These are phyloP conservation scores for Sciaenops ocellatus DNA, from an alignment of 2,797 vertebrate genomes.

Conservation along the genomic window DNA sequence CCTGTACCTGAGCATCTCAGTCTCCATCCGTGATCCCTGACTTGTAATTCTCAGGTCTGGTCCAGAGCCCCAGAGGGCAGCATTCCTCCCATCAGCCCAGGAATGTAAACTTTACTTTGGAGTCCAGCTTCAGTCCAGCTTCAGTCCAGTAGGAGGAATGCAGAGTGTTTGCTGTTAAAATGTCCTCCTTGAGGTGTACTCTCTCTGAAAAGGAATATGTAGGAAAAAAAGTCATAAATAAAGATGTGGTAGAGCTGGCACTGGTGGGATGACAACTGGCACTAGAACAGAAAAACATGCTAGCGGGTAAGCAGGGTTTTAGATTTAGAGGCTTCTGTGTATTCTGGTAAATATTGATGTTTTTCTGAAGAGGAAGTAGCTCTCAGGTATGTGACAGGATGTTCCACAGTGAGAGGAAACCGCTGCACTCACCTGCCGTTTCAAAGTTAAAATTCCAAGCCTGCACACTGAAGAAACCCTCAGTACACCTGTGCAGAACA, in stretches of 20 bases:
- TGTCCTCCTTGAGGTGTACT: constrained; percentile 68
- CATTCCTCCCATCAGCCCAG: constrained; percentile 69
- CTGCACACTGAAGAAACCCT: constrained; percentile 25
- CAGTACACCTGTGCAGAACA: constrained; percentile 44
- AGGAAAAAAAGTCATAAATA: constrained; percentile 77
- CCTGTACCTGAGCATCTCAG: constrained; percentile 30
- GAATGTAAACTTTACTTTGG: constrained; percentile 89
- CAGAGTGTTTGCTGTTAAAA: constrained; percentile 71
- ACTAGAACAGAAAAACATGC: constrained; percentile 69
- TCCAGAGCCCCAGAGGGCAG: constrained; percentile 63
- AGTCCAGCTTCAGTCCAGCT: constrained; percentile 51
- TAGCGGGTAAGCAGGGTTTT: constrained; percentile 30
- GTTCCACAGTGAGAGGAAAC: constrained; percentile 67
- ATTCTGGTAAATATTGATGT: constrained; percentile 84
- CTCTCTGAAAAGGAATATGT: constrained; percentile 73
- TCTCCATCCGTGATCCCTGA: constrained; percentile 28
- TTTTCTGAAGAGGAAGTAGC: constrained; percentile 79
- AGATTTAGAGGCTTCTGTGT: constrained; percentile 65
- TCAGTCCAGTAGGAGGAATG: constrained; percentile 67
- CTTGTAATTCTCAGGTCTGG: constrained; percentile 35
- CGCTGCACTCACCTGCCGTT: constrained; percentile 63
- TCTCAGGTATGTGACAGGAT: constrained; percentile 74
- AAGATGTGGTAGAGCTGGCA: constrained; percentile 80
- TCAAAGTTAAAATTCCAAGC: constrained; percentile 53
- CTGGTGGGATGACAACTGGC: constrained; percentile 66